These are phyloP conservation scores for Tragulus kanchil DNA, from an alignment of 2,113 vertebrate genomes.

Conservation along the genomic window DNA sequence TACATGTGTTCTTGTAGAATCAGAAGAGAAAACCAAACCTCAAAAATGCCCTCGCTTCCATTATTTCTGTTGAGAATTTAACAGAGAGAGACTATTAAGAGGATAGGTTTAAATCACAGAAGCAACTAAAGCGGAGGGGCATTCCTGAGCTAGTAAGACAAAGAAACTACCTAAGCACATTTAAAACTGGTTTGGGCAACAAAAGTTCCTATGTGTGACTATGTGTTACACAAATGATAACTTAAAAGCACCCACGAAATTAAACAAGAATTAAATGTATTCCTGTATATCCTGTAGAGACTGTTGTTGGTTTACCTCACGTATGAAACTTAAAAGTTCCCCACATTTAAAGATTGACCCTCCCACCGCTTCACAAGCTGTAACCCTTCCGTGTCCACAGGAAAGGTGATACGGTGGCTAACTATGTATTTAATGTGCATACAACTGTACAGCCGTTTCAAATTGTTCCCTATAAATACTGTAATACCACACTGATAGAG, in stretches of 20 bases:
- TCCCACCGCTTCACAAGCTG: neutral
- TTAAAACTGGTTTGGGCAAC: neutral
- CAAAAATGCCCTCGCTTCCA: neutral
- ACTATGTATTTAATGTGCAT: neutral
- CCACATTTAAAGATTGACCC: neutral
- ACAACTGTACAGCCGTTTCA: neutral
- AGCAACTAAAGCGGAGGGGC: neutral
- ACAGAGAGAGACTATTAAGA: neutral
- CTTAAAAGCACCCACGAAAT: neutral
- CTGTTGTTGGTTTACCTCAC: neutral
- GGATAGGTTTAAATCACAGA: neutral
- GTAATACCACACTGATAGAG: neutral
- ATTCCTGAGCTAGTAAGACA: neutral
- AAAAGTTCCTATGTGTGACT: neutral
- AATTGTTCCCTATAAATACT: neutral
- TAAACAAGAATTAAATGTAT: neutral
- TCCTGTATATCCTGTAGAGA: neutral
- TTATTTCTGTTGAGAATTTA: conserved; percentile 19
- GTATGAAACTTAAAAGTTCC: neutral
- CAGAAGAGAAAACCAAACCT: neutral
- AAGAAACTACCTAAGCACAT: neutral
- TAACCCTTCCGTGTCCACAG: neutral
- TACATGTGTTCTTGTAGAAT: neutral
- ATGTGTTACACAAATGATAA: neutral
- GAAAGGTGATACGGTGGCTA: neutral